Evolutionary conservation across 1,140 invertebrate genomes (phyloP).

Genomic region (Caenorhabditis tropicalis): DNA sequence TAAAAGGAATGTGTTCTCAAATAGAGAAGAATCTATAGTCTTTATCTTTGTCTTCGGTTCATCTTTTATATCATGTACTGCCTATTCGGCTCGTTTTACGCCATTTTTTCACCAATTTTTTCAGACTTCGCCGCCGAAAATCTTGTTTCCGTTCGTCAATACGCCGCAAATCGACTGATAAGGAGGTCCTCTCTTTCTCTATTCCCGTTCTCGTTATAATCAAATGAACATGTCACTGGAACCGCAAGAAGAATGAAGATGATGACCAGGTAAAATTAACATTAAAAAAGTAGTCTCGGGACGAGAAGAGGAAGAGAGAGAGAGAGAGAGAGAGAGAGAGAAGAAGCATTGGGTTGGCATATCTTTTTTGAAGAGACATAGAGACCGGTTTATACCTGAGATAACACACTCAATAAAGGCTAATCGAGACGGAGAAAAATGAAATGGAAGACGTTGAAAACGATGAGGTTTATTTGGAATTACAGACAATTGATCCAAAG

Average conservation of each 20-base stretch:
- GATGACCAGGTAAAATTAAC: slow-evolving; percentile 25
- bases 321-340: background rate
- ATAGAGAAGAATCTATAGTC: background rate
- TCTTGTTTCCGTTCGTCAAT: background rate
- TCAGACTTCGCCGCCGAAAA: background rate
- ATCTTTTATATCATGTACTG: slow-evolving; percentile 39
- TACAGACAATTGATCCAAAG: background rate
- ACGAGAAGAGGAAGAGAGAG: background rate
- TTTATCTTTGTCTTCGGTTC: background rate
- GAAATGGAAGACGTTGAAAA: background rate
- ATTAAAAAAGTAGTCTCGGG: slow-evolving; percentile 17
- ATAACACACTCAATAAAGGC: slow-evolving; percentile 30
- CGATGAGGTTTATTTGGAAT: background rate
- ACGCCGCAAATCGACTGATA: slow-evolving; percentile 4
- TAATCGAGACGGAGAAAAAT: background rate
- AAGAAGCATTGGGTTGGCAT: slow-evolving; percentile 5
- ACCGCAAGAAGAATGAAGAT: background rate
- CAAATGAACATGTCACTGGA: slow-evolving; percentile 39
- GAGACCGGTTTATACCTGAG: slow-evolving; percentile 3
- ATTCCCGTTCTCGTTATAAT: background rate
- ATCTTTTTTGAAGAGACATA: background rate
- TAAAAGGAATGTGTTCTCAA: background rate
- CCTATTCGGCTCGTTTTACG: slow-evolving; percentile 34
- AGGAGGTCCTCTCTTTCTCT: background rate
- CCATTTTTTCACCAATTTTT: slow-evolving; percentile 27